Conservation (phyloP, 2,797 vertebrate genomes). For the Molossus alvarezi region DNA sequence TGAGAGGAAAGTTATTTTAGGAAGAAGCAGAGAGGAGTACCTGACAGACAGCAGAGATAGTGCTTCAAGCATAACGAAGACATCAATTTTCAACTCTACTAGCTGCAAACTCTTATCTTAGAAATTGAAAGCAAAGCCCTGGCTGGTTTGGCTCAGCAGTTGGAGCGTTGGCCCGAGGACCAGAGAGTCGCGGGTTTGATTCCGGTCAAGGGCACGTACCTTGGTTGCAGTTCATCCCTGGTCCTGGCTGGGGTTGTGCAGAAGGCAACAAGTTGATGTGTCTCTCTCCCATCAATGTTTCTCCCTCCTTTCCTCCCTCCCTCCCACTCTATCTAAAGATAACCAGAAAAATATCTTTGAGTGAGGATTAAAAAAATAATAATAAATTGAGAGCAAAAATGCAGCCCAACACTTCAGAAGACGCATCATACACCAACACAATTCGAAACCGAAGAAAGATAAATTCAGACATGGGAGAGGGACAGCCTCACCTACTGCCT, state of each 20-base stretch:
- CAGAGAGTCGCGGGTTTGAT: too few species aligned
- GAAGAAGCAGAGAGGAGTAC: neutral
- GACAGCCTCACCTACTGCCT: constrained; percentile 57
- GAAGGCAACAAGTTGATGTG: too few species aligned
- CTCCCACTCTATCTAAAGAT: too few species aligned
- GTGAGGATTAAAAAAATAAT: too few species aligned
- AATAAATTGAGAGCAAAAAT: neutral
- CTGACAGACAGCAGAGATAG: neutral
- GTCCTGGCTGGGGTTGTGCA: too few species aligned
- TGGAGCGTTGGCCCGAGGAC: too few species aligned
- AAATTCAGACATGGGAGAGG: neutral
- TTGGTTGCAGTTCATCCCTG: too few species aligned
- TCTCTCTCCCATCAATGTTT: too few species aligned
- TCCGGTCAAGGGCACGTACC: too few species aligned
- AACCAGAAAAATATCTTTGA: too few species aligned
- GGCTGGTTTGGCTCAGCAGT: too few species aligned
- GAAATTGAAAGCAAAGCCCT: neutral
- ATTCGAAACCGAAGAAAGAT: neutral
- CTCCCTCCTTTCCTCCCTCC: too few species aligned
- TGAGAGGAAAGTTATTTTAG: neutral
- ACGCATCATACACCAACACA: neutral
- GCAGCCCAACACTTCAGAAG: neutral
- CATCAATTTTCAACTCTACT: neutral
- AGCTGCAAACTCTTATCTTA: neutral
- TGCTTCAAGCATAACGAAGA: neutral